Conservation (phyloP, 2,888 invertebrate genomes). For the Hartigia nigra region DNA sequence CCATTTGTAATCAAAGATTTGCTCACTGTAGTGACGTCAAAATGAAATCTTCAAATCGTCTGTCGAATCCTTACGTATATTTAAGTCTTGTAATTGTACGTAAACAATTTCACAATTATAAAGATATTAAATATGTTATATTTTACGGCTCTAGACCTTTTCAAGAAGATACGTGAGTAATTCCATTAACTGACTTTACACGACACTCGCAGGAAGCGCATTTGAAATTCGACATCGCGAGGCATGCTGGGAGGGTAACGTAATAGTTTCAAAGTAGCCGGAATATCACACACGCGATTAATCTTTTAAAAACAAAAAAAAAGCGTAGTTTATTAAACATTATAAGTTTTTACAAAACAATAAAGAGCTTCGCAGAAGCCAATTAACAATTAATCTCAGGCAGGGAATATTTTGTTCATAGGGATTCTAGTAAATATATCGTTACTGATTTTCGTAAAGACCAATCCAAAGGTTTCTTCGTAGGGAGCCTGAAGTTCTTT, state of each 20-base stretch:
- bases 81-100: neutral
- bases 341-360: neutral
- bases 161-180: neutral
- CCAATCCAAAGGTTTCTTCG: conserved; percentile 74
- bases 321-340: neutral
- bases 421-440: conserved; percentile 77
- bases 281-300: neutral
- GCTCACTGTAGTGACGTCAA: neutral
- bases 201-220: neutral
- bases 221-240: neutral
- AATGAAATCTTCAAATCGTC: neutral
- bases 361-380: neutral
- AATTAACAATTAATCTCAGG: conserved; percentile 17
- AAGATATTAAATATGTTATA: neutral
- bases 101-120: neutral
- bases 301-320: neutral
- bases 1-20: neutral
- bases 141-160: neutral
- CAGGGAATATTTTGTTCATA: conserved; percentile 73
- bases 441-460: conserved; percentile 76
- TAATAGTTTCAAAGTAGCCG: neutral
- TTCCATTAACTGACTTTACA: neutral
- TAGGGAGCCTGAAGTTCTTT: conserved; percentile 76
- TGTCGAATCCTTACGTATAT: neutral
- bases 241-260: neutral